Evolutionary conservation across 2,113 vertebrate genomes (phyloP), one percentile per base, ranked within the genome.

Genomic region (Lophius piscatorius): DNA sequence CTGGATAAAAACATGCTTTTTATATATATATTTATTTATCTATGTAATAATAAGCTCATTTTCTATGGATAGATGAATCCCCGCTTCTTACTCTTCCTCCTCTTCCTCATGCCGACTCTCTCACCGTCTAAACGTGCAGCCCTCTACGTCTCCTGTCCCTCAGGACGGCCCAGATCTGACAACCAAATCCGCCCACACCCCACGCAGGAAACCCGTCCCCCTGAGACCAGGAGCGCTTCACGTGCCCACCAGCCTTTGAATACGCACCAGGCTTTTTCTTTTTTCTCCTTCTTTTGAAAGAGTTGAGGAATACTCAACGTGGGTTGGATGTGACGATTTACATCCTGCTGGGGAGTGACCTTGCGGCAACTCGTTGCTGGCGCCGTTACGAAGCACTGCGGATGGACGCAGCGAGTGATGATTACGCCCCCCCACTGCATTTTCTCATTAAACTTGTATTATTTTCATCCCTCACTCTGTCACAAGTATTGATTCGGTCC

Each of bases 191-290:
- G 65, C 21, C 79, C 58, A 60, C 65, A 82, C 74, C 81, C 76
- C 54, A 33, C 34, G 64, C 89, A 91, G 90, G 90, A 92, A 91
- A 81, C 86, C 86, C 81, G 61, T 89, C 89, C 90, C 89, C 79
- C 68, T 70, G 39, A 80, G 68, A 69, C 51, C 42, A 42, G 34
- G 26, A 34, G 17, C 31, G 33, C 20, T 13, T 9, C 20, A 44
- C 7, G 22, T 9, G 21, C 20, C 11, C 20, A 44, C 5, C 14
- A 12, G 4, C n/a, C n/a, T n/a, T n/a, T n/a, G n/a, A n/a, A n/a
- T n/a, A n/a, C n/a, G n/a, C n/a, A n/a, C n/a, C n/a, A n/a, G n/a
- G n/a, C n/a, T n/a, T n/a, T n/a, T n/a, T n/a, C n/a, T n/a, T n/a
- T n/a, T n/a, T n/a, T n/a, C n/a, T n/a, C n/a, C n/a, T n/a, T n/a